A percentile compares a stretch with the other conserved stretches of the same genome.
Evolutionary conservation across 2,797 vertebrate genomes (phyloP).

Genomic region (Esox lucius): DNA sequence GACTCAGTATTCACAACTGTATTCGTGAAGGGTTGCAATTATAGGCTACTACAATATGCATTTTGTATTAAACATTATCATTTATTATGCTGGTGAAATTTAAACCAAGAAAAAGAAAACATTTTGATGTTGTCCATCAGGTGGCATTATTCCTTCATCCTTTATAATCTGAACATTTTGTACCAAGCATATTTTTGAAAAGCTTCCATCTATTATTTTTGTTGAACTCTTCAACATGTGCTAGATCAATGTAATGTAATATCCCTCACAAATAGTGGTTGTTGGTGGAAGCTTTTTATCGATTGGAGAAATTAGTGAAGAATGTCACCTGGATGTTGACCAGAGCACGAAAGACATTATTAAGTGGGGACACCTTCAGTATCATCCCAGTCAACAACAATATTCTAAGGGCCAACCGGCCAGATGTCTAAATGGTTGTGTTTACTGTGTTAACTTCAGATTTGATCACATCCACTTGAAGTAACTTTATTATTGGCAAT

Average conservation of each 20-base stretch:
- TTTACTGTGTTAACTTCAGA: not conserved
- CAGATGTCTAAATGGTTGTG: not conserved
- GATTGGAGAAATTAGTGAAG: constrained; percentile 2
- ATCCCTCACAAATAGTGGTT: constrained; percentile 22
- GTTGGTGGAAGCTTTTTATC: constrained; percentile 16
- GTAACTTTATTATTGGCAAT: constrained; percentile 5
- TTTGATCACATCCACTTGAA: not conserved
- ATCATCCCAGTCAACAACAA: not conserved
- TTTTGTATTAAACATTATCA: constrained; percentile 5
- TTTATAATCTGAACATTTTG: not conserved
- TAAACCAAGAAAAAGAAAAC: constrained; percentile 16
- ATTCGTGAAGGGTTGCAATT: constrained; percentile 3
- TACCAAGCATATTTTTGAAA: not conserved
- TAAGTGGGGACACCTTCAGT: not conserved
- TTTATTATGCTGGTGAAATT: not conserved
- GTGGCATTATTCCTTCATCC: constrained; percentile 25
- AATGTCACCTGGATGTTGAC: constrained; percentile 32
- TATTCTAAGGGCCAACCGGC: not conserved
- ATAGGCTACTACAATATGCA: constrained; percentile 5
- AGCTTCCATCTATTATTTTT: not conserved
- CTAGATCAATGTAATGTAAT: constrained; percentile 2
- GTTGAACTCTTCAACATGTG: not conserved
- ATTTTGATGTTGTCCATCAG: constrained; percentile 66
- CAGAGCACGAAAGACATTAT: not conserved
- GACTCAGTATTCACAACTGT: constrained; percentile 34